Base-by-base conservation (phyloP, 2,797 vertebrate genomes). In the Paratrypauchen microcephalus region DNA sequence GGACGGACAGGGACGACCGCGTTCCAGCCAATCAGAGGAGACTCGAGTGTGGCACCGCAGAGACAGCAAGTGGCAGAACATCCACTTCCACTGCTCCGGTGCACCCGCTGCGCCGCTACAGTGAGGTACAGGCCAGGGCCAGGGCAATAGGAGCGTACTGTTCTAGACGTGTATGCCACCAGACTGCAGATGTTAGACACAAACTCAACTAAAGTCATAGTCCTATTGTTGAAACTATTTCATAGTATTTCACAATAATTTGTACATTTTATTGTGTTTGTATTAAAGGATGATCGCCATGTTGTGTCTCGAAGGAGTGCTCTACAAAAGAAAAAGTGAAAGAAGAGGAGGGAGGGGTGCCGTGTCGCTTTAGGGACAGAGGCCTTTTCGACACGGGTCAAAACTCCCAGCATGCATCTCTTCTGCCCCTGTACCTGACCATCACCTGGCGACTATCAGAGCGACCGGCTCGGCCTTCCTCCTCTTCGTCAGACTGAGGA, bases 11-110 rank as follows among this genome's bases (percentile, higher is more conserved):
- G 96, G 96, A 73, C 94, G 95, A 74, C 97, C 97, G 57, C 94
- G 95, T 69, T 97, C 96, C 92, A 97, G 95, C 92, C 97, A 98
- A 85, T 98, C 97, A 0, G 97, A 99, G 90, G 97, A 99, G 86
- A 98, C 97, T 0, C 95, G 97, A 0, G 97, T 98, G 62, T 98
- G 97, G 97, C 97, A 99, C 83, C 97, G 97, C 79, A 95, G 97
- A 0, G 97, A 98, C 12, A 92, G 95, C 91, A 97, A 96, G 92
- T 98, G 97, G 97, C 97, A 97, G 91, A 98, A 98, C 59, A 96
- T 98, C 85, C 97, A 98, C 89, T 99, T 97, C 95, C 97, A 98
- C 92, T 97, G 97, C 93, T 98, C 97, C 50, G 97, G 97, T 3
- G 97, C 97, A 0, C 96, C 97, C 0, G 96, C 96, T 0, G 96